Conservation (phyloP, 2,797 vertebrate genomes). For the Oreortyx pictus region DNA sequence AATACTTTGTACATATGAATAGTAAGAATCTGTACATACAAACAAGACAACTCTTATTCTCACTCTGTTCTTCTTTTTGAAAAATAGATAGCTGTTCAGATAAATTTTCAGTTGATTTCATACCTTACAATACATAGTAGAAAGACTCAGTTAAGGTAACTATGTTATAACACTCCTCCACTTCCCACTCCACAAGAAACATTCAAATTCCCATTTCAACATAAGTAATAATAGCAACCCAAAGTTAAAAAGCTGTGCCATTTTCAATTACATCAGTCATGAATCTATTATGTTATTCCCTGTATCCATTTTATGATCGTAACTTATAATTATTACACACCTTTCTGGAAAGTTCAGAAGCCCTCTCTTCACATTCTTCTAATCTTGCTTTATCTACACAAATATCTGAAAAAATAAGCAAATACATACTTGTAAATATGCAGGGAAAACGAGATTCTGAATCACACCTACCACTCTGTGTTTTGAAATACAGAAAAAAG, state of each 20-base stretch:
- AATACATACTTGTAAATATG: background rate
- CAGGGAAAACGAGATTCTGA: background rate
- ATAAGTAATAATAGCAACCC: background rate
- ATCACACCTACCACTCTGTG: background rate
- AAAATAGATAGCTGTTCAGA: background rate
- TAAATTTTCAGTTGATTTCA: background rate
- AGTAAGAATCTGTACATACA: background rate
- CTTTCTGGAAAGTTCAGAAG: slow-evolving; percentile 89
- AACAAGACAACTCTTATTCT: background rate
- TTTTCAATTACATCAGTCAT: background rate
- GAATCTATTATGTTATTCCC: background rate
- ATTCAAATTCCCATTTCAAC: background rate
- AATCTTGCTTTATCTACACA: slow-evolving; percentile 90
- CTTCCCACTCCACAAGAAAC: background rate
- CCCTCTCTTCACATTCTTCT: slow-evolving; percentile 90
- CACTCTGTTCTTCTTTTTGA: background rate
- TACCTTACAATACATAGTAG: background rate
- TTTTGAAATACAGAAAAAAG: background rate
- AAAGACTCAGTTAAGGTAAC: background rate
- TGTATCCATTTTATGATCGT: background rate
- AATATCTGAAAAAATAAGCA: slow-evolving; percentile 83
- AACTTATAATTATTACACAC: slow-evolving; percentile 76
- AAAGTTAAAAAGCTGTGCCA: background rate
- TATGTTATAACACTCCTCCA: background rate
- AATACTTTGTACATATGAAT: background rate